Evolutionary conservation across 2,797 vertebrate genomes (phyloP).

Genomic region (Zenarchopterus dispar): DNA sequence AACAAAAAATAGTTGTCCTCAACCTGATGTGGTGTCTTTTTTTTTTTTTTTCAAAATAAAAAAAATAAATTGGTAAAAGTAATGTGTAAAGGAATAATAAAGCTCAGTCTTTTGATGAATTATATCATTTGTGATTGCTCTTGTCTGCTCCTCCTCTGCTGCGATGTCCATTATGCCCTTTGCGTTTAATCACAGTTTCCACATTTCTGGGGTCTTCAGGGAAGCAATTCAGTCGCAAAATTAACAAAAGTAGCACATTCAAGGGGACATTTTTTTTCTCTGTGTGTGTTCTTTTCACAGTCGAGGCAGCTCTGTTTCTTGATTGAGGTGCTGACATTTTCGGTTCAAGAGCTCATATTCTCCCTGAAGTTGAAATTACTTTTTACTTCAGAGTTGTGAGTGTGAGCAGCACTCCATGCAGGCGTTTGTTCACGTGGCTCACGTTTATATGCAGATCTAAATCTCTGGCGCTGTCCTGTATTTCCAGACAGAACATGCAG

Average conservation of each 20-base stretch:
- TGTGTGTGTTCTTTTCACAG: conserved; percentile 3
- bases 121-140: conserved; percentile 25
- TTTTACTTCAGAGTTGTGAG: conserved; percentile 9
- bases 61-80: background rate
- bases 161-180: conserved; percentile 23
- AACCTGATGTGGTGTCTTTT: too few species aligned
- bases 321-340: conserved; percentile 28
- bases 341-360: background rate
- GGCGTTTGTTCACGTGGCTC: conserved; percentile 1
- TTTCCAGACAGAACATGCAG: conserved; percentile 19
- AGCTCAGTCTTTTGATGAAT: conserved; percentile 25
- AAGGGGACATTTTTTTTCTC: conserved; percentile 33
- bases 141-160: conserved; percentile 15
- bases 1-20: background rate
- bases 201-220: conserved; percentile 22
- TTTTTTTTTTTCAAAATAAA: background rate
- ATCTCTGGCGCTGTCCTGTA: conserved; percentile 13
- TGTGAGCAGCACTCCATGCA: conserved; percentile 10
- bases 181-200: conserved; percentile 32
- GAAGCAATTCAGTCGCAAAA: conserved; percentile 21
- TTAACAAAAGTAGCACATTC: conserved; percentile 26
- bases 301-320: background rate
- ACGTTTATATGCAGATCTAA: conserved; percentile 24
- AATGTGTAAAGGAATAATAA: conserved; percentile 22
- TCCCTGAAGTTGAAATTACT: conserved; percentile 15